These are phyloP conservation scores for Vimba vimba DNA, from an alignment of 2,113 vertebrate genomes.

Conservation along the genomic window DNA sequence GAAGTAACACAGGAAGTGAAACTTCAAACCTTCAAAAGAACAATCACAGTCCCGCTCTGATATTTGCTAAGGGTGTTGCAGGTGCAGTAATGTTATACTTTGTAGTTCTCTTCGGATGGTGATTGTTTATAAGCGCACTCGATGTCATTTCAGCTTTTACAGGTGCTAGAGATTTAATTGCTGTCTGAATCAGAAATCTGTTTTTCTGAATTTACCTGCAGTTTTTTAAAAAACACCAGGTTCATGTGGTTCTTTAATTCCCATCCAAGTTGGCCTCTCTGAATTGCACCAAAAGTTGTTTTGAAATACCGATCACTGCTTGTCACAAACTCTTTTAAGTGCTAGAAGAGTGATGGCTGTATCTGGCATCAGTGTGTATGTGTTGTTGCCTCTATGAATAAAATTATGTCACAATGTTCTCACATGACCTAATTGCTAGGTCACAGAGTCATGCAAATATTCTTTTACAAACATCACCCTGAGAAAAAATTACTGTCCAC, in stretches of 20 bases:
- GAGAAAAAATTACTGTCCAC: not conserved
- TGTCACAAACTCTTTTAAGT: not conserved
- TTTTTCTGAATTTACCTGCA: not conserved
- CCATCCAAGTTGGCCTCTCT: not conserved
- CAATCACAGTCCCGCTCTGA: not conserved
- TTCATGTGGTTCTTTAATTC: not conserved
- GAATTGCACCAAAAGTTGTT: too few relatives aligned
- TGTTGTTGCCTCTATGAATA: not conserved
- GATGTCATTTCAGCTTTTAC: not conserved
- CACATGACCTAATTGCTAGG: not conserved
- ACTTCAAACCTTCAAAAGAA: not conserved
- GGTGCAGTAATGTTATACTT: not conserved
- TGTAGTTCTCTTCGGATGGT: not conserved
- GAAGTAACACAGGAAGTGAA: slow-evolving; percentile 27
- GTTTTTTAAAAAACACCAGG: not conserved
- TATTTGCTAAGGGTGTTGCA: not conserved
- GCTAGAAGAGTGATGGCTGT: not conserved
- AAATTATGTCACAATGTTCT: not conserved
- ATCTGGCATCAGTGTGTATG: not conserved
- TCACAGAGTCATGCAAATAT: not conserved
- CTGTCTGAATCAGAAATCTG: not conserved
- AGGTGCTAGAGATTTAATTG: not conserved
- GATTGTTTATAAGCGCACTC: not conserved
- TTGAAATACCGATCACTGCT: not conserved
- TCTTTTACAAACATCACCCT: slow-evolving; percentile 9